Evolutionary conservation across 2,113 vertebrate species (phyloP).

Genomic region (Cheilinus undulatus): DNA sequence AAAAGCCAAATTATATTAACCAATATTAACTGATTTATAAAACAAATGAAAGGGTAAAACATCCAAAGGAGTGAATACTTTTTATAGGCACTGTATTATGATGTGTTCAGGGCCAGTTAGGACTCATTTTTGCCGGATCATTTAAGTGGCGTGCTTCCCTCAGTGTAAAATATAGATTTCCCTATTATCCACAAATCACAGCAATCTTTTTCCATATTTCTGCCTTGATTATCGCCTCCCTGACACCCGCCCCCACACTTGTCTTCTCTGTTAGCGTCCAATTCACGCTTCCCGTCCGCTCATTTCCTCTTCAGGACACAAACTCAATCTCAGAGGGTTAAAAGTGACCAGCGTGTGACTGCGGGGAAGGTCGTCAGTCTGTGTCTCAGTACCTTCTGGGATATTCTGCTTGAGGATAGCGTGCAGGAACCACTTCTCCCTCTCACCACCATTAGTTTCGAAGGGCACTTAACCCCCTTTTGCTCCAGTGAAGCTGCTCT

Average conservation of each 20-base stretch:
- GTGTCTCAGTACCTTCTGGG: slow-evolving; percentile 24
- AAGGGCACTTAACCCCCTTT: slow-evolving; percentile 70
- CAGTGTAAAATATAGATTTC: background rate
- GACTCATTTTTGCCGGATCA: no score
- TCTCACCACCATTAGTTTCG: slow-evolving; percentile 39
- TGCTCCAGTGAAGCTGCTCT: slow-evolving; percentile 53
- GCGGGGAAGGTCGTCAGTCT: slow-evolving; percentile 8
- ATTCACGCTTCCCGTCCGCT: background rate
- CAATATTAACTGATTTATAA: no score
- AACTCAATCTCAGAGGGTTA: background rate
- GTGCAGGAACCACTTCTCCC: slow-evolving; percentile 12
- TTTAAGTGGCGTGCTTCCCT: background rate
- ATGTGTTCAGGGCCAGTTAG: no score
- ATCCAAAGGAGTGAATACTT: no score
- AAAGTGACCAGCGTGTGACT: background rate
- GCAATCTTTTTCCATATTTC: background rate
- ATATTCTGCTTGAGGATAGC: slow-evolving; percentile 24
- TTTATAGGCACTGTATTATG: no score
- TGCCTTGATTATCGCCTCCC: background rate
- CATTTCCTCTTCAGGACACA: background rate
- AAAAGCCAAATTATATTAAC: no score
- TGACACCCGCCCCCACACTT: background rate
- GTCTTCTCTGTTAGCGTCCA: background rate
- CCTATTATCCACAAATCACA: background rate
- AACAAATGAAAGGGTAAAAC: no score